Conservation (phyloP, 2,888 invertebrate genomes). For the Malthinus seriepunctatus region DNA sequence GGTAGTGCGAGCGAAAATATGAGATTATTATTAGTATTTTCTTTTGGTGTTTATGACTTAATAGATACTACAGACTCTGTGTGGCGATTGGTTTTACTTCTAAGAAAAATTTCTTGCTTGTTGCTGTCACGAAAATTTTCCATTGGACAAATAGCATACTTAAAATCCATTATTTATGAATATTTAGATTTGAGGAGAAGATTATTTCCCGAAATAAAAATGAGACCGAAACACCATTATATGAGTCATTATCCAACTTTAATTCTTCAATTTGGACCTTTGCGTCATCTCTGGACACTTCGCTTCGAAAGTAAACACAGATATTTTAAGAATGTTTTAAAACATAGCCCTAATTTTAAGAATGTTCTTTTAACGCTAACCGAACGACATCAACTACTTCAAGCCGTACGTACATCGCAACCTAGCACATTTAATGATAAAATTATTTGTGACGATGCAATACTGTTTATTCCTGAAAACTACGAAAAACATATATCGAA, state of each 20-base stretch:
- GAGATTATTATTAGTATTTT: conserved; percentile 6
- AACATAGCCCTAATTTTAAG: background rate
- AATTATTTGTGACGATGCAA: background rate
- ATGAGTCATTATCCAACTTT: background rate
- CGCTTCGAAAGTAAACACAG: conserved; percentile 8
- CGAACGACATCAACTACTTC: conserved; percentile 22
- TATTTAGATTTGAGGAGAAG: conserved; percentile 17
- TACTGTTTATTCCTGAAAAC: too few species aligned
- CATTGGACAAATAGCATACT: conserved; percentile 7
- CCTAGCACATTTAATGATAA: background rate
- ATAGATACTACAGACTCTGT: background rate
- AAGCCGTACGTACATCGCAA: conserved; percentile 2
- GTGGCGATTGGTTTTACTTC: conserved; percentile 15
- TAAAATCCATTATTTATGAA: background rate
- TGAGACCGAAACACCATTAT: background rate
- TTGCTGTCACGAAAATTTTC: conserved; percentile 6
- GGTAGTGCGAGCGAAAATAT: conserved; percentile 13
- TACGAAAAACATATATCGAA: background rate
- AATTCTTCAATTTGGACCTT: background rate
- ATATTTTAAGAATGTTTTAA: conserved; percentile 1
- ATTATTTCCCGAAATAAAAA: conserved; percentile 22
- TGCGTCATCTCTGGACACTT: conserved; percentile 3
- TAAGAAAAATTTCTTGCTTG: conserved; percentile 1
- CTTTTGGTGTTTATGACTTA: conserved; percentile 9
- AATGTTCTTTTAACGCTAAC: background rate